phyloP scores from a whole-genome alignment of 2,113 vertebrate species.

The Centrocercus urophasianus region DNA sequence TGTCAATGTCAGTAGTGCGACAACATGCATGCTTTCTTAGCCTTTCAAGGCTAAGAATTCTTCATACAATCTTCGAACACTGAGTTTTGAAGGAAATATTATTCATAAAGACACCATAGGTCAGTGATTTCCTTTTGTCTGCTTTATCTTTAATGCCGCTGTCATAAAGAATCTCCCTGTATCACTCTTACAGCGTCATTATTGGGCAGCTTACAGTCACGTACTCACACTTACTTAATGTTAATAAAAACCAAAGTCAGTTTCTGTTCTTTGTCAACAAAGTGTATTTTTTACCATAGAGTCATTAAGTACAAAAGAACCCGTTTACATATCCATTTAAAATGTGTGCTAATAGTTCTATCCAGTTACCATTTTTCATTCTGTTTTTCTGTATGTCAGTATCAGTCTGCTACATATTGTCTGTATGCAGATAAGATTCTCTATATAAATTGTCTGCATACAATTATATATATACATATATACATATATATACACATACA shows the following conservation, averaged over 20 bases:
- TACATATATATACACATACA: too few species aligned
- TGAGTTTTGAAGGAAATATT: background rate
- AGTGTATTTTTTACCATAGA: background rate
- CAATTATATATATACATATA: too few species aligned
- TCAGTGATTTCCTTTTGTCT: background rate
- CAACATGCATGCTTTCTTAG: background rate
- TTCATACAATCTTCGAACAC: background rate
- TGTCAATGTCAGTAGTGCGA: background rate
- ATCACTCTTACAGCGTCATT: background rate
- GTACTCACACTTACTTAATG: background rate
- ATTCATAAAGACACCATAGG: background rate
- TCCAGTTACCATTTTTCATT: background rate
- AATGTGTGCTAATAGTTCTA: rapidly evolving
- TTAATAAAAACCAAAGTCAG: background rate
- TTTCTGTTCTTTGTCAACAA: background rate
- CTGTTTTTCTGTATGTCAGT: background rate
- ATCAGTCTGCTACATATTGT: background rate
- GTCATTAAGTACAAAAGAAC: background rate
- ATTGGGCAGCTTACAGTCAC: background rate
- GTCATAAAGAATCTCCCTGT: background rate
- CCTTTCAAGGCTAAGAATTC: background rate
- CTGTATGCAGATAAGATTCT: too few species aligned
- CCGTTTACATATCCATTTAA: background rate
- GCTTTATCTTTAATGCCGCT: background rate
- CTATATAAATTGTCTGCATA: too few species aligned